phyloP scores from a whole-genome alignment of 30 jellyfish, hydroid and myxozoan species.

The Rhopilema esculentum region DNA sequence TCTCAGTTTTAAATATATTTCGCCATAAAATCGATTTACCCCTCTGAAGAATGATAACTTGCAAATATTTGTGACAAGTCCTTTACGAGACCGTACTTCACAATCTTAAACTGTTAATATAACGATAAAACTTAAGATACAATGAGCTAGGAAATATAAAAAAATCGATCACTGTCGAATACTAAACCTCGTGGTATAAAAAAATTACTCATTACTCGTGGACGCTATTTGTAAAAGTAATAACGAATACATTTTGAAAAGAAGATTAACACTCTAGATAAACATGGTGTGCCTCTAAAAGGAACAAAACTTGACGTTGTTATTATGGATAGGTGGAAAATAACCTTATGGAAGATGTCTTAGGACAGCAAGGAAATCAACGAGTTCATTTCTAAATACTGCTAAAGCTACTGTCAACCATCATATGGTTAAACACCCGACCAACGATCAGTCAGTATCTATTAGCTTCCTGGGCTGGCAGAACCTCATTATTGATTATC shows the following conservation, averaged over 20 bases:
- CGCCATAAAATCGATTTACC: neutral
- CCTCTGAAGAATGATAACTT: neutral
- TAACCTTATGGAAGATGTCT: too few species aligned
- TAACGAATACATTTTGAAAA: neutral
- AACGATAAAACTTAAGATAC: neutral
- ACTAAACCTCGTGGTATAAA: neutral
- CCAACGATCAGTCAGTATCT: too few species aligned
- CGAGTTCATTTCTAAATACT: too few species aligned
- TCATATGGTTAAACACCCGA: too few species aligned
- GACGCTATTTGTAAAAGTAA: neutral
- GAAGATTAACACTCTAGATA: neutral
- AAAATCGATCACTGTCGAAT: neutral
- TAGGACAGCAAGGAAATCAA: too few species aligned
- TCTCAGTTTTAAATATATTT: too few species aligned
- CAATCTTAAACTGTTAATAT: neutral
- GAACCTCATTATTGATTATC: too few species aligned
- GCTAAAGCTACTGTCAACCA: too few species aligned
- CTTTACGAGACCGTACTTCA: neutral
- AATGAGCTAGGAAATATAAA: neutral
- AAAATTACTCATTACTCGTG: neutral
- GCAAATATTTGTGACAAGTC: neutral
- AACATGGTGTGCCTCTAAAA: too few species aligned
- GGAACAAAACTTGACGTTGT: neutral
- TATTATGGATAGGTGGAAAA: too few species aligned
- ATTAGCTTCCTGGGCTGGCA: too few species aligned